Conservation (phyloP, 2,888 invertebrate species). For the Blastobasis lacticolella region DNA sequence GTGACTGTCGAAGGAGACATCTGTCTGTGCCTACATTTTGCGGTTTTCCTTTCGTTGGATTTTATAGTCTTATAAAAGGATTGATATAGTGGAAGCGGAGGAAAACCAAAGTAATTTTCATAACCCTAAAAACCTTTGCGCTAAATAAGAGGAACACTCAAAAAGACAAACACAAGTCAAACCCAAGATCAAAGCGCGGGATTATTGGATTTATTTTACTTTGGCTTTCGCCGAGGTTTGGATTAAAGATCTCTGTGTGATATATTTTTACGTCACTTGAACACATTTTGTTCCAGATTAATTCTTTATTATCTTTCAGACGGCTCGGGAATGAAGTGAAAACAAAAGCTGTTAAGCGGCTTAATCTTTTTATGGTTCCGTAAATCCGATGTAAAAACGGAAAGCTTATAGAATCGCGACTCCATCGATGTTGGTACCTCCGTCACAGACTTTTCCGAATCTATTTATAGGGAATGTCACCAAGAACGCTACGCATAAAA, state of each 20-base stretch:
- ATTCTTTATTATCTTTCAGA: conserved; percentile 5
- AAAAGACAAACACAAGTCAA: conserved; percentile 22
- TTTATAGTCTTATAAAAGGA: too few relatives aligned
- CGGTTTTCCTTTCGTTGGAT: neutral
- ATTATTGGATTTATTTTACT: conserved; percentile 43
- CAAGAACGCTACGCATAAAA: too few relatives aligned
- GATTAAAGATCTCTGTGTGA: conserved; percentile 31
- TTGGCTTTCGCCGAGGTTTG: conserved; percentile 24
- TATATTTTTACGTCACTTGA: conserved; percentile 17
- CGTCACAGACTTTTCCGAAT: too few relatives aligned
- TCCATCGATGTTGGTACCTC: too few relatives aligned
- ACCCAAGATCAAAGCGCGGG: conserved; percentile 34
- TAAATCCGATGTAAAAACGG: too few relatives aligned
- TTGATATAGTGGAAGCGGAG: too few relatives aligned
- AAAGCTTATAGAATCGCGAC: too few relatives aligned
- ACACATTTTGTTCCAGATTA: conserved; percentile 18
- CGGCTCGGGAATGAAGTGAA: too few relatives aligned
- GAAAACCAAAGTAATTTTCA: too few relatives aligned
- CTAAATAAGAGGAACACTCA: conserved; percentile 12
- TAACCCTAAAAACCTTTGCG: too few relatives aligned
- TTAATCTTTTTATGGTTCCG: neutral
- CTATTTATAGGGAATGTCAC: too few relatives aligned
- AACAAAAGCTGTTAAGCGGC: neutral
- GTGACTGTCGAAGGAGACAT: neutral
- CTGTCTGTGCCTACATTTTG: neutral